Conservation (phyloP, 2,113 vertebrate species). For the Jacana jacana region DNA sequence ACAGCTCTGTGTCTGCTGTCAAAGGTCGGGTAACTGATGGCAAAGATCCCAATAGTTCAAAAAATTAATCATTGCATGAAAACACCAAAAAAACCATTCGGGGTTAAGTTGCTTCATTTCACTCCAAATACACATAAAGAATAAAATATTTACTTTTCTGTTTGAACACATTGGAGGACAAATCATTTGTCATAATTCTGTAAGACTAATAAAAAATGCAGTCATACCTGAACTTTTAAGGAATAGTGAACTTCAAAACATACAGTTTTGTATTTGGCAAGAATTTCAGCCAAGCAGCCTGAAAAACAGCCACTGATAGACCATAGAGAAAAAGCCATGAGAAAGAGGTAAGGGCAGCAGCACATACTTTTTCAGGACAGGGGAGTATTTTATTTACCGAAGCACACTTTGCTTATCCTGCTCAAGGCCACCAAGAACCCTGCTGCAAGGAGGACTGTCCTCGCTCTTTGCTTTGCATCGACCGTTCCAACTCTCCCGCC, state of each 20-base stretch:
- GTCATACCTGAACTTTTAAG: neutral
- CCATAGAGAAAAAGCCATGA: neutral
- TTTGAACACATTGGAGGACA: neutral
- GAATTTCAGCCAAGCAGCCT: neutral
- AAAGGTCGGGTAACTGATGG: neutral
- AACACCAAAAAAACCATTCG: neutral
- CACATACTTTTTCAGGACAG: neutral
- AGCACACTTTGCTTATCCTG: neutral
- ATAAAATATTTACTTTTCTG: neutral
- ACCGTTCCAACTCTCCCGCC: neutral
- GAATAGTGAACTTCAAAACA: neutral
- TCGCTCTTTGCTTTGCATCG: neutral
- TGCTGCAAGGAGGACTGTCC: neutral
- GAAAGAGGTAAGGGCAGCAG: neutral
- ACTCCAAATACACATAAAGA: constrained; percentile 4
- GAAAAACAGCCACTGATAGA: neutral
- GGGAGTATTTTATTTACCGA: neutral
- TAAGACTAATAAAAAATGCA: neutral
- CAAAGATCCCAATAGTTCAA: neutral
- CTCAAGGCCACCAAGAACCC: neutral
- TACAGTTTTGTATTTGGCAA: neutral
- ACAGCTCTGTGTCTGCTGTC: neutral
- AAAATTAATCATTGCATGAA: constrained; percentile 34
- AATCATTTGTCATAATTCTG: neutral
- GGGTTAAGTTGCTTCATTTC: constrained; percentile 8